Evolutionary conservation across 2,797 vertebrate genomes (phyloP).

Genomic region (Chanos chanos): DNA sequence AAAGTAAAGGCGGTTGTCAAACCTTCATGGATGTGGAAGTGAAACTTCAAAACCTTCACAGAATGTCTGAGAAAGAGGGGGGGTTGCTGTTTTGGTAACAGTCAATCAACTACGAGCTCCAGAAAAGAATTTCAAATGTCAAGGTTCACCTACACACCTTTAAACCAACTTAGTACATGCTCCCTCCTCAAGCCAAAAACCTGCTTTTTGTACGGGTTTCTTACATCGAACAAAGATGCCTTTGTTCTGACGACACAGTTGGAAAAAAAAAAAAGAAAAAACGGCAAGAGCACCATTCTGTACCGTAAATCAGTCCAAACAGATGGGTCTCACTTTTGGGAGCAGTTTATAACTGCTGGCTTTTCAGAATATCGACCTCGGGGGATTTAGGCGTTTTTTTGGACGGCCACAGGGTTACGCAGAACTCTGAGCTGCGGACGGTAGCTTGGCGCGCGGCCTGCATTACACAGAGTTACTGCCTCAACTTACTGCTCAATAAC

Average conservation of each 20-base stretch:
- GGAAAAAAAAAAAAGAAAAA: constrained; percentile 46
- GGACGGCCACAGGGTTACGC: constrained; percentile 33
- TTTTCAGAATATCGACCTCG: constrained; percentile 43
- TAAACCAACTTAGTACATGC: constrained; percentile 42
- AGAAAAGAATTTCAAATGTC: constrained; percentile 30
- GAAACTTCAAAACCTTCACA: constrained; percentile 11
- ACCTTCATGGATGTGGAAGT: background rate
- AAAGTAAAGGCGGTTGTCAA: too few species aligned
- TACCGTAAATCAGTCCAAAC: constrained; percentile 66
- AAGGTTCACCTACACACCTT: constrained; percentile 49
- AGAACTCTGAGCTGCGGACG: constrained; percentile 3
- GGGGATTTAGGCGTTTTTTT: constrained; percentile 19
- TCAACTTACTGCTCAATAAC: background rate
- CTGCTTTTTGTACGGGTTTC: constrained; percentile 39
- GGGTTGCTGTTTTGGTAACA: background rate
- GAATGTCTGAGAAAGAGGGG: background rate
- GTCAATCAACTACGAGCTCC: constrained; percentile 10
- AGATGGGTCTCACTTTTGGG: constrained; percentile 59
- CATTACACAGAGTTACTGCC: constrained; percentile 11
- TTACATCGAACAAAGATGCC: constrained; percentile 56
- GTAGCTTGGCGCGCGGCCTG: constrained; percentile 35
- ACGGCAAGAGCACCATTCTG: constrained; percentile 39
- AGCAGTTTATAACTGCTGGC: constrained; percentile 51
- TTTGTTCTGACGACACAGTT: constrained; percentile 70
- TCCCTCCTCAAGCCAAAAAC: constrained; percentile 46